Evolutionary conservation across 2,113 vertebrate genomes (phyloP), one percentile per base, ranked within the genome.

Genomic region (Xiphophorus maculatus): DNA sequence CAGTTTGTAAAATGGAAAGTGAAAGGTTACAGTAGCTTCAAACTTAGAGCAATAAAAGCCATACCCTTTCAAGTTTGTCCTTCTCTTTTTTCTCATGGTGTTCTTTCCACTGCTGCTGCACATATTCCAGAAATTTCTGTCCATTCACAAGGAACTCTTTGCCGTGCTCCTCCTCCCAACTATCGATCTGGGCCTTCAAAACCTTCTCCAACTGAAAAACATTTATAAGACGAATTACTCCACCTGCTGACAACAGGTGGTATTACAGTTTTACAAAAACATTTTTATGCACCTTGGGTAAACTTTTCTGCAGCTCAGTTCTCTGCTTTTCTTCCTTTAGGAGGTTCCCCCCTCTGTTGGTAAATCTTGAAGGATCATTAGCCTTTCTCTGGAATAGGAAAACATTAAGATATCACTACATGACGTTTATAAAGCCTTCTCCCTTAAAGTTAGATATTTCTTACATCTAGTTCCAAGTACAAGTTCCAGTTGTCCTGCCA

Each of bases 301-400:
- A 94, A 0, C 91, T 95, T 90, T 97, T 99, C 83, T 97, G 97
- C 51, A 99, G 93, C 64, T 97, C 97, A 0, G 91, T 88, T 35
- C 97, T 92, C 80, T 97, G 97, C 71, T 99, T 98, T 91, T 97
- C 97, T 79, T 99, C 97, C 54, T 96, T 97, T 63, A 99, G 92
- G 32, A 99, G 96, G 84, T 96, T 98, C 3, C 98, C 97, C 17
- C 97, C 97, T 0, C 97, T 93, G 89, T 99, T 99, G 88, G 94
- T 93, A 28, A 98, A 97, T 54, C 97, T 95, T 11, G 93, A 90
- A 0, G 97, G 97, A 71, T 99, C 97, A 2, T 82, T 94, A 17
- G 96, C 95, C 88, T 97, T 95, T 90, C 81, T 94, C 94, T 95
- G 66, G 70, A 11, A 74, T 27, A 29, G 13, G 63, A 64, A 63